These are phyloP conservation scores for Amia ocellicauda DNA, from an alignment of 2,113 vertebrate species.

Conservation along the genomic window DNA sequence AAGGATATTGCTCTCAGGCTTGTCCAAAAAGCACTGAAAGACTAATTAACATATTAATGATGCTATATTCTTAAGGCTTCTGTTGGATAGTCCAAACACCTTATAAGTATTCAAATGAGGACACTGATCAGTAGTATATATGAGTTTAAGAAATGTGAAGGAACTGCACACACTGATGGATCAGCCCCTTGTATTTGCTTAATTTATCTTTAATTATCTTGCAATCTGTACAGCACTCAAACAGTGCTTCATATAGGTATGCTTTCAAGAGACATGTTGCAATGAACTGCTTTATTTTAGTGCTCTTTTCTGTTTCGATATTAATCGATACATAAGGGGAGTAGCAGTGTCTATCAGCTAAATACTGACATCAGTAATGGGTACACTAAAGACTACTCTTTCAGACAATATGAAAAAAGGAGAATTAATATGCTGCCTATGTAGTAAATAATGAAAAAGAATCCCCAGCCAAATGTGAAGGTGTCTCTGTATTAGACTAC, in stretches of 20 bases:
- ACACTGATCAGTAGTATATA: slow-evolving; percentile 65
- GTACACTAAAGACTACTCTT: background rate
- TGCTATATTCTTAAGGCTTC: slow-evolving; percentile 71
- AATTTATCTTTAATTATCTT: slow-evolving; percentile 60
- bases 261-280: background rate
- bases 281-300: background rate
- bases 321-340: slow-evolving; percentile 2
- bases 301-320: background rate
- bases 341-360: background rate
- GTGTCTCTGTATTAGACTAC: background rate
- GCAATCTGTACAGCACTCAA: slow-evolving; percentile 9
- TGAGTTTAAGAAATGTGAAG: slow-evolving; percentile 50
- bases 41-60: slow-evolving; percentile 80
- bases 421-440: background rate
- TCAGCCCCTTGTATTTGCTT: slow-evolving; percentile 57
- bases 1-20: slow-evolving; percentile 51
- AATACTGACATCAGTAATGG: background rate
- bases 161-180: slow-evolving; percentile 39
- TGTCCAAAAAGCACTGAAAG: slow-evolving; percentile 35
- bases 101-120: slow-evolving; percentile 77
- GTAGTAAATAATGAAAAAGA: background rate
- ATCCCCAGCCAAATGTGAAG: slow-evolving; percentile 1
- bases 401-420: background rate
- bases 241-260: background rate
- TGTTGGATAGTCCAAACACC: slow-evolving; percentile 73